Percentiles rank a stretch among this genome's conserved stretches.
Conservation (phyloP, 2,113 vertebrate genomes). For the Phrynocephalus versicolor region DNA sequence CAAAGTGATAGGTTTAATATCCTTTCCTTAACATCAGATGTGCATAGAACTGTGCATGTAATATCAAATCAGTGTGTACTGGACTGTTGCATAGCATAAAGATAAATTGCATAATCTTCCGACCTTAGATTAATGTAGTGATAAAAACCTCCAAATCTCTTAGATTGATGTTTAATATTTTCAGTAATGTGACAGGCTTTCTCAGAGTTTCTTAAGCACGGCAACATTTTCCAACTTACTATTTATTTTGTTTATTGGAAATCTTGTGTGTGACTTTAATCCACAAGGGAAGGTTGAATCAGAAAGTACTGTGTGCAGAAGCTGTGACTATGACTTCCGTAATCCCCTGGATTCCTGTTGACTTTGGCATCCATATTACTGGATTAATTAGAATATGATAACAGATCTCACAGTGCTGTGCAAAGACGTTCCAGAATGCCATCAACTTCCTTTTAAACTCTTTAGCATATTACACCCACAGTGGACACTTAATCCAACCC, state of each 20-base stretch:
- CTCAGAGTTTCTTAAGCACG: not conserved
- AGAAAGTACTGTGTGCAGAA: not conserved
- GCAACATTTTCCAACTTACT: not conserved
- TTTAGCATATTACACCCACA: not conserved
- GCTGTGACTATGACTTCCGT: not conserved
- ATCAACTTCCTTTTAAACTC: not conserved
- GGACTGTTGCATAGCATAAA: slow-evolving; percentile 4
- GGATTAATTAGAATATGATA: slow-evolving; percentile 7
- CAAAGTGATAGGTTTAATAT: not conserved
- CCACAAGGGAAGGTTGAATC: slow-evolving; percentile 1
- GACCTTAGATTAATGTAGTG: slow-evolving; percentile 2
- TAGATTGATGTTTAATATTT: slow-evolving; percentile 16
- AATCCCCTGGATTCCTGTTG: not conserved
- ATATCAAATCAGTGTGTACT: slow-evolving; percentile 21
- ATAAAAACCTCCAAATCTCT: not conserved
- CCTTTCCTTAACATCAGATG: slow-evolving; percentile 14
- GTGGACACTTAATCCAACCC: not conserved
- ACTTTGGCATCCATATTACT: not conserved
- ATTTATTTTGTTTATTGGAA: not conserved
- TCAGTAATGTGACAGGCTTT: not conserved
- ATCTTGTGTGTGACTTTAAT: not conserved
- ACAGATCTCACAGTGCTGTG: not conserved
- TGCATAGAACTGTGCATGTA: not conserved
- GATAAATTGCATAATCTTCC: slow-evolving; percentile 12
- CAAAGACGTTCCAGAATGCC: not conserved